Evolutionary conservation across 2,888 invertebrate species (phyloP).

Genomic region (Prosopocoilus inquinatus): DNA sequence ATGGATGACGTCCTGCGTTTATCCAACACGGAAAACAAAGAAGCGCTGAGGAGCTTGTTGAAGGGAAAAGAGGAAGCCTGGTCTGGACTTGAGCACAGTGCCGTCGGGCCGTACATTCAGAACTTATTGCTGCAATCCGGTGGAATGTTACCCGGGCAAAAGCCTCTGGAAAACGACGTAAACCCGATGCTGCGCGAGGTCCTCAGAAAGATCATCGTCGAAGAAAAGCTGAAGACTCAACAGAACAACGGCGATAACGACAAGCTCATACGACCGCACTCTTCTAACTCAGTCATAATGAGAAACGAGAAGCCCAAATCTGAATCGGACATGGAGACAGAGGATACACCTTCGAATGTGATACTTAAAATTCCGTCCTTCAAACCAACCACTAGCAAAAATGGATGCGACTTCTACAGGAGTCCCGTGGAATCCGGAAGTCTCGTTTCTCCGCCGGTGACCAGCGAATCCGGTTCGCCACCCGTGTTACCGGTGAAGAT

Average conservation of each 20-base stretch:
- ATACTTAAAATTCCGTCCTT: constrained; percentile 94
- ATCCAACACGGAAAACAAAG: constrained; percentile 54
- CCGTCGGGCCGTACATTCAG: constrained; percentile 57
- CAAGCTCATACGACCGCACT: constrained; percentile 45
- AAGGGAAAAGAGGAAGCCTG: constrained; percentile 52
- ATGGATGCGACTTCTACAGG: constrained; percentile 20
- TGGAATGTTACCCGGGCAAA: constrained; percentile 37
- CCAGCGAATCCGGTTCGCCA: constrained; percentile 56
- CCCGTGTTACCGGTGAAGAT: constrained; percentile 52
- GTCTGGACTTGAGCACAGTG: constrained; percentile 53
- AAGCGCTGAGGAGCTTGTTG: constrained; percentile 55
- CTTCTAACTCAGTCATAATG: constrained; percentile 48
- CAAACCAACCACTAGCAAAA: constrained; percentile 58
- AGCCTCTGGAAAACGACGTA: constrained; percentile 44
- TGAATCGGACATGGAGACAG: constrained; percentile 49
- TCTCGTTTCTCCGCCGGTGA: constrained; percentile 53
- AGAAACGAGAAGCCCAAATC: constrained; percentile 43
- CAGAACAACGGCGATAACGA: constrained; percentile 44
- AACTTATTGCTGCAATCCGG: constrained; percentile 51
- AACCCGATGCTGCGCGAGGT: constrained; percentile 54
- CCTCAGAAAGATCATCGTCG: constrained; percentile 57
- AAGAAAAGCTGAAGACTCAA: constrained; percentile 50
- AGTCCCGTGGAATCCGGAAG: constrained; percentile 35
- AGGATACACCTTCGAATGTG: constrained; percentile 66
- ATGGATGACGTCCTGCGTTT: constrained; percentile 61